Evolutionary conservation across 1,140 invertebrate species (phyloP), one percentile per base, ranked within the genome.

Genomic region (Epicauta chinensis): DNA sequence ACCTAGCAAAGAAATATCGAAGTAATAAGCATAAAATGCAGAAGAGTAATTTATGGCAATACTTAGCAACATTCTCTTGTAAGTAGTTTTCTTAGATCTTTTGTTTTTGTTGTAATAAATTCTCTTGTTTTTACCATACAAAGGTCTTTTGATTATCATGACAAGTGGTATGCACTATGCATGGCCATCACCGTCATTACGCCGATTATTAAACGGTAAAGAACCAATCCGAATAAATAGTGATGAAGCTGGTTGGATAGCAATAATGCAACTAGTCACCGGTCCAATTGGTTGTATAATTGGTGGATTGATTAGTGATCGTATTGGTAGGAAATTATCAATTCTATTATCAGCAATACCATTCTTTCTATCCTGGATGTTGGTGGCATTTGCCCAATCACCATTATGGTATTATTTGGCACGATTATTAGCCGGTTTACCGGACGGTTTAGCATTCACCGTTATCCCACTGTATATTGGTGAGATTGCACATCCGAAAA

Each of bases 401-500:
- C 59, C 73, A 0, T 64, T 62, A 60, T 44, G 73, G 38, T 55
- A 77, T 38, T 77, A 74, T 50, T 16, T 74, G 2, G 81, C 80
- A 0, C 65, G 53, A 55, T 45, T 55, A 1, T 9, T 55, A 7
- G 38, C 16, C n/a, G 53, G 53, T 5, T 17, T 55, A 30, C 23
- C 44, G 2, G 55, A 58, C 30, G 59, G 59, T 2, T 17, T 49
- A 9, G 47, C 41, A 7, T 60, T 51, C 16, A 58, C 49, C 6
- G 42, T 49, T 12, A 41, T 53, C 11, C 78, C 80, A 0, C 75
- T 83, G 61, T 82, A 79, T 59, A 67, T 84, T 16, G 75, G 78
- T 48, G 80, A 83, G 72, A 74, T 86, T 30, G 74, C 83, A 15
- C 76, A 82, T 43, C 68, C 79, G 55, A 74, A 79, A 46, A 77